Percentiles rank a stretch among this genome's conserved stretches.
Conservation (phyloP, 2,797 vertebrate genomes). For the Ctenopoma kingsleyae region DNA sequence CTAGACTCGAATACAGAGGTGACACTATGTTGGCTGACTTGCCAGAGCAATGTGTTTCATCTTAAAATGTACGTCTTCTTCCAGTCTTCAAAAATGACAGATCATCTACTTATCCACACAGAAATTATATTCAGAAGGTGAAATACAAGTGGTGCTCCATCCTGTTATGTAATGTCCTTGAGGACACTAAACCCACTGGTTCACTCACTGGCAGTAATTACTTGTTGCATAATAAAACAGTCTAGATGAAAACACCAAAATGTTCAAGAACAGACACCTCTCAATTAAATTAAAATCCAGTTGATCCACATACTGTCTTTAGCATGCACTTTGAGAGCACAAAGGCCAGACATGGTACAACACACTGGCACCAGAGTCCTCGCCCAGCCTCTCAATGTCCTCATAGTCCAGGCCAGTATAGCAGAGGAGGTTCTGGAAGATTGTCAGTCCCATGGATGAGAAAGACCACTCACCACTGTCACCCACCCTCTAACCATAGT, state of each 20-base stretch:
- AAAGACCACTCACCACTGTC: slow-evolving; percentile 77
- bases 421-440: slow-evolving; percentile 81
- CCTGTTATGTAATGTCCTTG: slow-evolving; percentile 31
- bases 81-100: not conserved
- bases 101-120: slow-evolving; percentile 10
- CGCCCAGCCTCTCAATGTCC: slow-evolving; percentile 84
- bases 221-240: slow-evolving; percentile 40
- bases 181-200: slow-evolving; percentile 13
- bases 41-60: no score
- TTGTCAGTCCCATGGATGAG: slow-evolving; percentile 79
- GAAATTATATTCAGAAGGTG: not conserved
- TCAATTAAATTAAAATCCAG: slow-evolving; percentile 7
- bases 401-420: slow-evolving; percentile 84
- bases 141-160: slow-evolving; percentile 10
- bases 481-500: slow-evolving; percentile 80
- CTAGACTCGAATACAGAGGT: no score
- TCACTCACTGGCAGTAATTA: slow-evolving; percentile 22
- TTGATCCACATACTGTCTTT: slow-evolving; percentile 76
- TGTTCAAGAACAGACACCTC: slow-evolving; percentile 4
- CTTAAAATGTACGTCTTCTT: not conserved
- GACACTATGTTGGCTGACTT: no score
- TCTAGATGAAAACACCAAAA: slow-evolving; percentile 21
- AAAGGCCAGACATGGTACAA: slow-evolving; percentile 76
- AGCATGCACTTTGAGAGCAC: slow-evolving; percentile 81
- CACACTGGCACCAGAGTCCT: slow-evolving; percentile 75